Evolutionary conservation across 2,888 invertebrate species (phyloP).

Genomic region (Trichogramma evanescens): DNA sequence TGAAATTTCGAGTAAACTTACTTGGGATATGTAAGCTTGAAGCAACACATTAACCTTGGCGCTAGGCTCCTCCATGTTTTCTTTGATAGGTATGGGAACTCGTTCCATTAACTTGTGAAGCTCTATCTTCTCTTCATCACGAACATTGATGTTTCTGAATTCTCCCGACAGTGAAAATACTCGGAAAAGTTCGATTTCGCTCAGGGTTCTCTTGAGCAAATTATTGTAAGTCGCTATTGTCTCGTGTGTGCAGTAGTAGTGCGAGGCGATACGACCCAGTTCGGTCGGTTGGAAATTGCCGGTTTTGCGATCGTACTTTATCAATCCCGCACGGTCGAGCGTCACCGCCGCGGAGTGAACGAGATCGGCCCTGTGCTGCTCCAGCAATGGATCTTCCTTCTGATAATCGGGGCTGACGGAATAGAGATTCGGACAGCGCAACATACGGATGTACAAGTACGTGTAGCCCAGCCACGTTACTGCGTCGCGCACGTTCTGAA

Average conservation of each 20-base stretch:
- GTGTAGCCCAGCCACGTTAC: constrained; percentile 94
- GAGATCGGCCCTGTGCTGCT: constrained; percentile 87
- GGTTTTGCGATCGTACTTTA: constrained; percentile 91
- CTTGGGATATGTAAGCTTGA: constrained; percentile 95
- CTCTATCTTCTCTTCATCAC: constrained; percentile 96
- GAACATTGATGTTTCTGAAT: constrained; percentile 85
- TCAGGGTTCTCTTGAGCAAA: constrained; percentile 88
- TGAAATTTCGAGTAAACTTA: neutral
- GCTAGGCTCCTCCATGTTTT: constrained; percentile 94
- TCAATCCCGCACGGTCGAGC: constrained; percentile 87
- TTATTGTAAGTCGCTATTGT: constrained; percentile 97
- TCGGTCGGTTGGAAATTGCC: constrained; percentile 87
- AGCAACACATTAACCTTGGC: constrained; percentile 94
- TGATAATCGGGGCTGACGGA: constrained; percentile 66
- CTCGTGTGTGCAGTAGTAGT: constrained; percentile 96
- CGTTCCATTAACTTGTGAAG: constrained; percentile 85
- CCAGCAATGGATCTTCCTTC: constrained; percentile 77
- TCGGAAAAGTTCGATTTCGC: constrained; percentile 93
- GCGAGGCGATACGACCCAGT: constrained; percentile 93
- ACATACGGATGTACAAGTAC: constrained; percentile 92
- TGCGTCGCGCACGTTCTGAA: constrained; percentile 84
- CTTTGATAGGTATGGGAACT: constrained; percentile 98
- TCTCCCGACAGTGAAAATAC: constrained; percentile 98
- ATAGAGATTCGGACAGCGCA: constrained; percentile 63
- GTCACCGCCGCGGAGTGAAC: constrained; percentile 89